Evolutionary conservation across 2,888 invertebrate species (phyloP), one percentile per base, ranked within the genome.

Genomic region (Bibio marci): DNA sequence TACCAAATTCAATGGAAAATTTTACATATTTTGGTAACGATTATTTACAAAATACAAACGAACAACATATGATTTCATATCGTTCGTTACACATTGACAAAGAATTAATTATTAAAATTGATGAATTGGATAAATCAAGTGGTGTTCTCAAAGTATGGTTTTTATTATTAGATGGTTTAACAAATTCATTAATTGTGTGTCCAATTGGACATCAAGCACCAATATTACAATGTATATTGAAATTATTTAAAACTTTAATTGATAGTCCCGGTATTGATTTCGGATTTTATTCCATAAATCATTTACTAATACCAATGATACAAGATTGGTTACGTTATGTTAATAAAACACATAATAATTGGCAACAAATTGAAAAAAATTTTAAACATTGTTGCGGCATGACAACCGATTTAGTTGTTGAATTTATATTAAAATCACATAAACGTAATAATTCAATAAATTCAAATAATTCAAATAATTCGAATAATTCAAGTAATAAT

Each of bases 351-450:
- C 73, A 74, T 47, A 67, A 76, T 45, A 71, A 80, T 45, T 77
- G 80, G 74, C 76, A 82, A 47, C 69, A 70, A 46, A 73, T 81
- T 37, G 81, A 83, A 57, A 79, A 87, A 45, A 91, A 90, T 58
- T 92, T 92, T 53, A 92, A 92, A 54, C 92, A 94, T 55, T 91
- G 88, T 54, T 87, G 87, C 52, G 92, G 94, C 8, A 75, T 91
- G 62, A 82, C 88, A 11, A 87, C 90, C 1, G 92, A 94, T 53
- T 67, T 91, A 25, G 76, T 91, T 27, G 92, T 92, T 0, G 79
- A 87, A 50, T 87, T 86, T 49, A 63, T 91, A 27, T 76, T 76
- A 47, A 75, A 79, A 50, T 69, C 86, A 28, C 76, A 80, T 56
- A 74, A 76, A 64, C 19, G 22, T 28, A 15, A 31, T 13, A 12